These are phyloP conservation scores for zebrafish (Danio rerio) DNA, from an alignment of 2,113 vertebrate species.

Conservation along the genomic window GRCz12tu NC_133190.1:18709001-18709500, in stretches of 20 bases:
- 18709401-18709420: constrained; percentile 60
- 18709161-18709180: neutral
- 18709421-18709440: constrained; percentile 66
- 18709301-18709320: constrained; percentile 38
- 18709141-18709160: neutral
- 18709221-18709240: constrained; percentile 5
- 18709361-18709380: neutral
- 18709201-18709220: constrained; percentile 6
- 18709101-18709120: too few species aligned
- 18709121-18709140: too few species aligned
- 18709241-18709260: constrained; percentile 20
- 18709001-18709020: too few species aligned
- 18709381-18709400: constrained; percentile 8
- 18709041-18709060: too few species aligned
- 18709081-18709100: too few species aligned
- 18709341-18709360: neutral
- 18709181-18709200: neutral
- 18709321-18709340: constrained; percentile 3
- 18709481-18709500: constrained; percentile 53
- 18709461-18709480: constrained; percentile 50
- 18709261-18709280: constrained; percentile 32
- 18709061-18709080: too few species aligned
- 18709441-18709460: constrained; percentile 64
- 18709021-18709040: too few species aligned
- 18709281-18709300: constrained; percentile 40